phyloP scores from a whole-genome alignment of 2,888 invertebrate species.

The Diachrysia chrysitis region DNA sequence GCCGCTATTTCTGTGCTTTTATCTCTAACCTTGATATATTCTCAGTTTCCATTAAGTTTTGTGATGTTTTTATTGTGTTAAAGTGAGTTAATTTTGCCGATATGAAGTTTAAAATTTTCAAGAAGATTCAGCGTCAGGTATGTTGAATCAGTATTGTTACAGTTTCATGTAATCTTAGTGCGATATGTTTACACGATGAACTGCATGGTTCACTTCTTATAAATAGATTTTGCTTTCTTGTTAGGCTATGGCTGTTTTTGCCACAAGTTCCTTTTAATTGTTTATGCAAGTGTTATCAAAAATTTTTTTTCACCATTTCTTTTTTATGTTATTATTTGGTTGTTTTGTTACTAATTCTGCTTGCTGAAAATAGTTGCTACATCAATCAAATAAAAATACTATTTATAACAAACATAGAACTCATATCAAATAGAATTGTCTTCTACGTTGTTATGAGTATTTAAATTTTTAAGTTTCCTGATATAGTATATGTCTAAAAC shows the following conservation, averaged over 20 bases:
- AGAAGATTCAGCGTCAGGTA: constrained; percentile 81
- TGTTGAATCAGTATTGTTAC: constrained; percentile 63
- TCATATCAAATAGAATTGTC: too few relatives aligned
- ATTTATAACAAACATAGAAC: too few relatives aligned
- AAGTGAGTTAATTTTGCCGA: constrained; percentile 47
- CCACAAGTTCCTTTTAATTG: constrained; percentile 25
- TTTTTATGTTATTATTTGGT: constrained; percentile 24
- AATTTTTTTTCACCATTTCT: too few relatives aligned
- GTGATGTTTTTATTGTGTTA: constrained; percentile 66
- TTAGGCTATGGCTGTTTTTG: constrained; percentile 19
- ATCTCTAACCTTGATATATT: constrained; percentile 66
- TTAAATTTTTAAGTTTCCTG: background rate
- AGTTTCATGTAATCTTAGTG: constrained; percentile 35
- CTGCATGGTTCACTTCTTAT: constrained; percentile 32
- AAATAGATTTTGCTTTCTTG: constrained; percentile 32
- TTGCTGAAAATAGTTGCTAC: background rate
- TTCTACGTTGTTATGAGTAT: background rate
- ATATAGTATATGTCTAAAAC: background rate
- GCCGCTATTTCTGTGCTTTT: constrained; percentile 62
- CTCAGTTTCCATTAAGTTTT: constrained; percentile 62
- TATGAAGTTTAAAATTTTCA: constrained; percentile 86
- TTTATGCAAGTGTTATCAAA: constrained; percentile 40
- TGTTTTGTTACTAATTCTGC: background rate
- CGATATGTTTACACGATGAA: constrained; percentile 39
- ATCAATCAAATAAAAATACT: background rate